Conservation (phyloP, 2,888 invertebrate genomes). For the Siphlonurus alternatus region DNA sequence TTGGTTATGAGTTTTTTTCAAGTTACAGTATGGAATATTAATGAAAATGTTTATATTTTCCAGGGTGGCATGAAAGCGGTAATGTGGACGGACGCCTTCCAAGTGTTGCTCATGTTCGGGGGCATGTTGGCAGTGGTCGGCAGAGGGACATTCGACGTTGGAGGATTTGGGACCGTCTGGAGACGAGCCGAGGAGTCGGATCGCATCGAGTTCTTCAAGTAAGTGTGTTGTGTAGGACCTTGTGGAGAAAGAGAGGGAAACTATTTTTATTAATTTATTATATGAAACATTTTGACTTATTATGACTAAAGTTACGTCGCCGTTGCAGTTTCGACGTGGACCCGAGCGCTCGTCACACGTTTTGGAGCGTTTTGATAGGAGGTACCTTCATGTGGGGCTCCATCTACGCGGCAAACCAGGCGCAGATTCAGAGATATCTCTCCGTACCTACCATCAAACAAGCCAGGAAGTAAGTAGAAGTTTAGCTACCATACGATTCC, state of each 20-base stretch:
- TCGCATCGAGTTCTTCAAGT: constrained; percentile 26
- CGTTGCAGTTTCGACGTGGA: constrained; percentile 56
- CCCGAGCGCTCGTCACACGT: constrained; percentile 71
- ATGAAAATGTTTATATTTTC: constrained; percentile 5
- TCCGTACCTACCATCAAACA: constrained; percentile 65
- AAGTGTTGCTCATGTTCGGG: constrained; percentile 28
- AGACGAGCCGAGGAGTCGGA: constrained; percentile 23
- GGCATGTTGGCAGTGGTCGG: constrained; percentile 24
- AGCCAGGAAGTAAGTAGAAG: constrained; percentile 40
- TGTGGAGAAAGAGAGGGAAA: no score
- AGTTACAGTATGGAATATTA: no score
- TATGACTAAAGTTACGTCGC: no score
- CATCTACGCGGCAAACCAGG: constrained; percentile 86
- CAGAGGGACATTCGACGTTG: constrained; percentile 24
- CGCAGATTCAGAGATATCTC: constrained; percentile 83
- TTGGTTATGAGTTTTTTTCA: no score
- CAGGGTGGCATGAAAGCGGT: constrained; percentile 34
- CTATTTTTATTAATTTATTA: neutral
- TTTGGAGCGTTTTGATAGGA: constrained; percentile 66
- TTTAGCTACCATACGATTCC: no score
- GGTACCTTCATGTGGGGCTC: constrained; percentile 85
- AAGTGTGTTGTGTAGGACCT: constrained; percentile 9
- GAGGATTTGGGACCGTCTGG: constrained; percentile 25
- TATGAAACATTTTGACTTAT: neutral
- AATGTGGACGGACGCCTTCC: constrained; percentile 34